phyloP scores from a whole-genome alignment of 2,113 vertebrate species.

The Cynopterus brachyotis region DNA sequence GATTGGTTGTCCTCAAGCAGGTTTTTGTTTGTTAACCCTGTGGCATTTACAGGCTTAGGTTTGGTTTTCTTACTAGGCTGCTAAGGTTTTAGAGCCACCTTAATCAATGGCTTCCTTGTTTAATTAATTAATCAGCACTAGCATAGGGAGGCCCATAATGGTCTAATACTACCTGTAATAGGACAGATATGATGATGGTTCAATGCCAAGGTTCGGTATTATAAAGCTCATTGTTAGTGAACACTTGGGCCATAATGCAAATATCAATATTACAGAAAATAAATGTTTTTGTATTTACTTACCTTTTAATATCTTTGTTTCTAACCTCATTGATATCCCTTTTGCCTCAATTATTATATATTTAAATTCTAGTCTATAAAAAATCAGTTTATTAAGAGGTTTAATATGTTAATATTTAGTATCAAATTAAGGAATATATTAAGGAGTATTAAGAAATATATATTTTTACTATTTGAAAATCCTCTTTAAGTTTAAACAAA shows the following conservation, averaged over 20 bases:
- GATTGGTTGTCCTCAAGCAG: not conserved
- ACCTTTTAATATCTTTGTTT: not conserved
- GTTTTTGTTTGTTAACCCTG: not conserved
- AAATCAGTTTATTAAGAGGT: not conserved
- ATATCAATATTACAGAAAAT: not conserved
- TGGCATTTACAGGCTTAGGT: not conserved
- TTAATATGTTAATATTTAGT: not conserved
- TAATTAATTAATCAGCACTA: not conserved
- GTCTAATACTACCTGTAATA: not conserved
- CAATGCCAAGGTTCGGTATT: not conserved
- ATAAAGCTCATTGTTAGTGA: not conserved
- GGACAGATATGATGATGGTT: not conserved
- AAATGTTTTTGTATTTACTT: not conserved
- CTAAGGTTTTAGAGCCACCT: not conserved
- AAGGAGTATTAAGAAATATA: no score
- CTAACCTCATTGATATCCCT: not conserved
- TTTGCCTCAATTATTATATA: not conserved
- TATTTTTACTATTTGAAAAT: constrained; percentile 2
- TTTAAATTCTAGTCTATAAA: not conserved
- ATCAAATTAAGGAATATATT: no score
- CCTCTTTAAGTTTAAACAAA: not conserved
- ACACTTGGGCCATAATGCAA: not conserved
- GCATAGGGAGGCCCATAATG: not conserved
- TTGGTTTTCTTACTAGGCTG: not conserved
- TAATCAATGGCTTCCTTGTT: not conserved